Base-by-base conservation (phyloP, 2,113 vertebrate species). In the Phasianus colchicus region DNA sequence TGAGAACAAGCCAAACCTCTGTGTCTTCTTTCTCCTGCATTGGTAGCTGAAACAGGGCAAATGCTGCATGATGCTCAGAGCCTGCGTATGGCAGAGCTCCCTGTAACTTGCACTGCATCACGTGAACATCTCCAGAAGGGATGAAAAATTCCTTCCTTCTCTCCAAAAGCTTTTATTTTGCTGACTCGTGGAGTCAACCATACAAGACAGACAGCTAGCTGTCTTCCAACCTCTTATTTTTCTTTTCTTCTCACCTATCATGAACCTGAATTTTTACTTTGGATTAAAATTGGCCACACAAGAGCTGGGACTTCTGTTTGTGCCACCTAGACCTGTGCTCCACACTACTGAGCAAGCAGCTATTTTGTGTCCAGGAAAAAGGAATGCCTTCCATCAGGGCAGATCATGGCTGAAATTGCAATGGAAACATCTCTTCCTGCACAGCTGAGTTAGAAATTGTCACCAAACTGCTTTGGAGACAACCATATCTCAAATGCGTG, bases 401-500 rank as follows among this genome's bases (percentile, higher is more conserved):
- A 88, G 64, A 42, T 77, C 79, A 61, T 76, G 86, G 75, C 90
- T 94, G 75, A 43, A 95, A 97, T 96, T 94, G 91, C 96, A 96
- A 96, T 93, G 95, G 97, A 96, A 97, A 97, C 94, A 60, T 83
- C 38, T 84, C 55, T 83, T 87, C 54, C 75, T 86, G 69, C 43
- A 58, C 50, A 69, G 89, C 55, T 86, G 58, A 61, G 38, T 42
- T 84, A 73, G 71, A 85, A 94, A 88, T 7, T 43, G 83, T 93
- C 61, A 89, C 69, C 65, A 72, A 34, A 5, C 75, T 61, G 74
- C 70, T 76, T 75, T 81, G 65, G 67, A 92, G 74, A 83, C 63
- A 79, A 57, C 34, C 36, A 13, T 52, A 74, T 94, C 50, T 67
- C 52, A 57, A 20, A 66, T 17, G 82, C 50, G 72, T 86, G 92